Evolutionary conservation across 2,113 vertebrate species (phyloP), one percentile per base, ranked within the genome.

Genomic region (Hyla sarda): DNA sequence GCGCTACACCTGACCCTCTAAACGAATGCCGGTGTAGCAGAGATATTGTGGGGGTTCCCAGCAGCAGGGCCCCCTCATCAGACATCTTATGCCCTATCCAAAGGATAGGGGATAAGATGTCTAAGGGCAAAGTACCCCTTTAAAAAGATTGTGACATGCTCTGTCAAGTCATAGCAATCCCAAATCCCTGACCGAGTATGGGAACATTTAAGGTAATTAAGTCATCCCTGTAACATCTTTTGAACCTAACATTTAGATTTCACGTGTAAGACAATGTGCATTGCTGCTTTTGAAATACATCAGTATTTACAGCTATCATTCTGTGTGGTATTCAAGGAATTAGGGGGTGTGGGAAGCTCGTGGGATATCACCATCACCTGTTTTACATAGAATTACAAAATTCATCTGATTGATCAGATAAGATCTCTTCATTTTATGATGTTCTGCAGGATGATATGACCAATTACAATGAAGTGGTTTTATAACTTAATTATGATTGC

Each of bases 351-450:
- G 65, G 21, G 32, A 32, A n/a, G 62, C 9, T 30, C 10, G 10
- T 14, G 14, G 37, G 23, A 28, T 16, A 8, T 25, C 13, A n/a
- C 19, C 16, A 65, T 47, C 11, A 48, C 16, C 25, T n/a, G 65
- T 58, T 56, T 34, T 56, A 73, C 67, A 72, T 41, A 25, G 23
- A 83, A 54, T 79, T 71, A 79, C 41, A 23, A 41, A 56, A 54
- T 78, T 78, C 47, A 37, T 45, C 23, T 69, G 74, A 79, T 84
- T 45, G 65, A 52, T 79, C 60, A 79, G 84, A 79, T 78, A 85
- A 85, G 71, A 78, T 71, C n/a, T 79, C 25, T 52, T 69, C 5
- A 45, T 74, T 85, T 79, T 85, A 85, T 85, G 75, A 85, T 60
- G 45, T 37, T 16, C 67, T 71, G 32, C 45, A 14, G 30, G 78